Evolutionary conservation across 2,888 invertebrate species (phyloP), one percentile per base, ranked within the genome.

Genomic region (Pheosia tremula): DNA sequence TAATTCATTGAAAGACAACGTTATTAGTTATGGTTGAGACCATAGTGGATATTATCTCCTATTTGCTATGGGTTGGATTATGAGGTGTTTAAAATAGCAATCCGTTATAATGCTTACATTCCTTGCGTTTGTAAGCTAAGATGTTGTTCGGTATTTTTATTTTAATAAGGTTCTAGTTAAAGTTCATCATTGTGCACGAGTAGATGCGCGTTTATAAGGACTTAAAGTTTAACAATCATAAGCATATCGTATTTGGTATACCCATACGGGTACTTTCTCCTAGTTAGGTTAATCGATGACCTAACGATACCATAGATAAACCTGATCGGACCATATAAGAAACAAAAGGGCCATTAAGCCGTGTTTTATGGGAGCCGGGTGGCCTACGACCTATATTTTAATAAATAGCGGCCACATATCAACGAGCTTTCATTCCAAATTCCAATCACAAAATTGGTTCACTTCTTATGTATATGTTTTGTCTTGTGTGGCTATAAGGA

Each of bases 1-100:
- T 74, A 65, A 64, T 70, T 64, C 65, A 71, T 66, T 69, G 63
- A 66, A 59, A 66, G 63, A 61, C 65, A 58, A 66, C 64, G 52
- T 59, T 52, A 59, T 41, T 37, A 60, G 54, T 45, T 47, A 56
- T 53, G n/a, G 56, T 39, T 13, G 43, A 37, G 37, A 47, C 10
- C 10, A 45, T 45, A 9, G 7, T 45, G 43, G 9, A 45, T 45
- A 45, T 45, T 9, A 45, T 45, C 10, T 45, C 8, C 9, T 4
- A 7, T 45, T 8, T 47, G 47, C 6, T 5, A 4, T 47, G 1
- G 8, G 45, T 45, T 45, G 45, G 8, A 45, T 10, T 10, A 45
- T 45, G 45, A 0, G 10, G 45, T 45, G 11, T 10, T 45, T 45
- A 9, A 9, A 45, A 45, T 45, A 9, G 0, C 43, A 45, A 10